Conservation (phyloP, 2,113 vertebrate species). For the Xiphorhynchus elegans region DNA sequence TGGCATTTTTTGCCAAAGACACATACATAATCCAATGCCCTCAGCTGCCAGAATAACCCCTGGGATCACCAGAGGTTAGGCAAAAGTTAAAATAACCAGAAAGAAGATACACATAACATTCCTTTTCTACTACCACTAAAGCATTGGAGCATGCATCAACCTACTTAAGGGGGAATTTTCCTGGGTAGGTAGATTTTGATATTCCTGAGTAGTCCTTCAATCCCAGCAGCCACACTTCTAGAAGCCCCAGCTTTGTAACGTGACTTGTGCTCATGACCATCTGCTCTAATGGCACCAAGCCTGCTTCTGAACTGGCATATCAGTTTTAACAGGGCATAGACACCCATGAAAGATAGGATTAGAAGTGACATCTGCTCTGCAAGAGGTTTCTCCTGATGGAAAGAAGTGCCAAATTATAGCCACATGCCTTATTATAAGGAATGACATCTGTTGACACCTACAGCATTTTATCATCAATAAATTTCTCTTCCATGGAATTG, state of each 20-base stretch:
- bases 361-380: conserved; percentile 17
- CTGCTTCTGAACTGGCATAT: not conserved
- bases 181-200: not conserved
- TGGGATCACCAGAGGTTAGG: not conserved
- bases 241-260: not conserved
- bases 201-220: not conserved
- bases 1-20: not conserved
- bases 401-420: conserved; percentile 16
- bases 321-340: not conserved
- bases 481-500: not conserved
- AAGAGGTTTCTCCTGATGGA: conserved; percentile 14
- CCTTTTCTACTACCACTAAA: not conserved
- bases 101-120: not conserved
- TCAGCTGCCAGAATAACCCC: not conserved
- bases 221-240: not conserved
- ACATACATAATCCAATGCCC: not conserved
- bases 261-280: conserved; percentile 4
- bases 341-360: conserved; percentile 14
- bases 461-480: not conserved
- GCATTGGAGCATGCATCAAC: not conserved
- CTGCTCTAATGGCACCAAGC: conserved; percentile 48
- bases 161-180: not conserved
- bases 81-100: not conserved
- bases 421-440: not conserved
- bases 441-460: not conserved